Evolutionary conservation across 2,888 invertebrate species (phyloP), one percentile per base, ranked within the genome.

Genomic region (Xestia sexstrigata): DNA sequence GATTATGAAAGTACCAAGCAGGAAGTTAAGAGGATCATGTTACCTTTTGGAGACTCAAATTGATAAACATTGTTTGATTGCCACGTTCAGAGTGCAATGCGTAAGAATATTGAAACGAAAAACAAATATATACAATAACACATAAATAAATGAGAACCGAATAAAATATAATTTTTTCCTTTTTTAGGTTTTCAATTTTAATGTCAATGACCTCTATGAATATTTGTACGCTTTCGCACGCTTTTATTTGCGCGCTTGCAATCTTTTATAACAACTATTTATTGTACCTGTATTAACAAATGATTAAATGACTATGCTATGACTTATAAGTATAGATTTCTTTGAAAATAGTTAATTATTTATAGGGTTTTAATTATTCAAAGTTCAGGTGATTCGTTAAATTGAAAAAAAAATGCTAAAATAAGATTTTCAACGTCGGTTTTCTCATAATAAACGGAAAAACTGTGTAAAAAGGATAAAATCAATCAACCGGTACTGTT

Each of bases 1-100:
- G 65, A 23, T 52, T 26, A 69, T 45, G 35, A 74, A 74, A 52
- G 26, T 52, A 66, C 35, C 42, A 65, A 65, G 42, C 80, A 70
- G 52, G 75, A 75, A 75, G 30, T 70, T 70, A 30, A 39, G 23
- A 39, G 30, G 23, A 39, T 75, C 60, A 47, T 45, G 42, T 70
- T 75, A 17, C 69, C 26, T 3, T 60, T 39, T 60, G 39, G 30
- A 70, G 39, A 65, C 58, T 42, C 49, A 35, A n/a, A 58, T 79
- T 74, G 49, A 45, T 52, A 65, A 69, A 69, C 30, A 42, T 68
- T 30, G 49, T 26, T 58, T 30, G 35, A 35, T 17, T 60, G 42
- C 66, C 45, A 49, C 11, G n/a, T 74, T 79, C 35, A 52, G 42
- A 71, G 60, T 9, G 42, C 20, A 58, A 65, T 30, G 23, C 60